These are phyloP conservation scores for Dorcus parallelipipedus DNA, from an alignment of 2,888 invertebrate species.

Conservation along the genomic window DNA sequence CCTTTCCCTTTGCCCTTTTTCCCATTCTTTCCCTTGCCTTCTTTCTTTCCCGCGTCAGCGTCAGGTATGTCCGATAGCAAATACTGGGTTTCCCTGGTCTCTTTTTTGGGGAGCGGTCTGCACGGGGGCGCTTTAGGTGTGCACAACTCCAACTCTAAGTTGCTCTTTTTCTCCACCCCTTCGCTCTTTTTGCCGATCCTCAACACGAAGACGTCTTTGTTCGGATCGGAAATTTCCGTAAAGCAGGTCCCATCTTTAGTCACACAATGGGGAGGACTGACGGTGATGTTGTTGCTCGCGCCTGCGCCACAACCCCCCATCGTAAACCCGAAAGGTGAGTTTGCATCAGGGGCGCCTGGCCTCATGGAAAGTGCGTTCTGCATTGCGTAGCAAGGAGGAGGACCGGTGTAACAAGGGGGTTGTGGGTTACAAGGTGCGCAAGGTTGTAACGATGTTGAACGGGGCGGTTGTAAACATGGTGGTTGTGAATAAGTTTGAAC, in stretches of 20 bases:
- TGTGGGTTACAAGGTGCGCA: neutral
- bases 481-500: neutral
- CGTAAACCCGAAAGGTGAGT: conserved; percentile 37
- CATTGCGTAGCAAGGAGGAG: neutral
- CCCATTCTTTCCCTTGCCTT: conserved; percentile 28
- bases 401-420: neutral
- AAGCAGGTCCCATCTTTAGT: conserved; percentile 56
- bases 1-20: conserved; percentile 27
- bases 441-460: too few species aligned
- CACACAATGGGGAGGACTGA: conserved; percentile 50
- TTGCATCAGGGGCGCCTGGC: conserved; percentile 33
- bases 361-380: conserved; percentile 32
- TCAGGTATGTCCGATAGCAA: conserved; percentile 51
- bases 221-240: conserved; percentile 61
- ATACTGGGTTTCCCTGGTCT: conserved; percentile 66
- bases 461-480: neutral
- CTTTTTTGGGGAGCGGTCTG: conserved; percentile 57
- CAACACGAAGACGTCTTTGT: conserved; percentile 68
- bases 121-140: conserved; percentile 67
- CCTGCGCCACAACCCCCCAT: conserved; percentile 26
- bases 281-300: conserved; percentile 37
- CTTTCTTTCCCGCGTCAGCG: conserved; percentile 19
- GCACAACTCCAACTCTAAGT: conserved; percentile 67
- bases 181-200: conserved; percentile 74
- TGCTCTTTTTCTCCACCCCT: conserved; percentile 66